Base-by-base conservation (phyloP, 2,113 vertebrate species). In the Sclerurus mexicanus region DNA sequence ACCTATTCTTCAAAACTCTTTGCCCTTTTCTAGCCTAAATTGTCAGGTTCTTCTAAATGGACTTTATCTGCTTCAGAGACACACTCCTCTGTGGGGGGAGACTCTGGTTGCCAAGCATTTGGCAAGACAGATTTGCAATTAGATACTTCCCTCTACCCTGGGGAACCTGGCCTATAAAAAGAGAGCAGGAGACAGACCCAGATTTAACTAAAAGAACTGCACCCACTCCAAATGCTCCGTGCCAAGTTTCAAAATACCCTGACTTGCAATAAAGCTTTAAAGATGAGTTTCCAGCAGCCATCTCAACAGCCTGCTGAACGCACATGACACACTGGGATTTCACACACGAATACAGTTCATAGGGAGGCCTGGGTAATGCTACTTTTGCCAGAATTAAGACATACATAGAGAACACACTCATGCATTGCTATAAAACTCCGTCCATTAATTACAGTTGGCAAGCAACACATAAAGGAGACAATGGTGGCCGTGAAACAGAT, bases 181-280 rank as follows among this genome's bases (percentile, higher is more conserved):
- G 40, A 87, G 87, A 88, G 47, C 39, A 71, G 42, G 39, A 92
- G 73, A 75, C 83, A 88, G 87, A 93, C 60, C 35, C 22, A 8
- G 37, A 78, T 92, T 92, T 85, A 86, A 75, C 39, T 4, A 62
- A 81, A 86, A 52, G 50, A 81, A 39, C 68, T 94, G 95, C 83
- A 92, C 90, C 90, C 83, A 81, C 83, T 96, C 94, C 80, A 77
- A 81, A 90, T 58, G 53, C 76, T 72, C 33, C 28, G 55, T 49
- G 90, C 90, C 96, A 97, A 90, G 40, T 96, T 95, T 90, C 77
- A 90, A 35, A 77, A 79, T 62, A 60, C 11, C 74, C 68, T 82
- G 85, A 37, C 76, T 93, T 81, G 76, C 76, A 92, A 15, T 27
- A 16, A 73, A 77, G 42, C 75, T 94, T 82, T 79, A 77, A 59